Evolutionary conservation across 1,140 invertebrate species (phyloP), one percentile per base, ranked within the genome.

Genomic region (Megalonaias nervosa): DNA sequence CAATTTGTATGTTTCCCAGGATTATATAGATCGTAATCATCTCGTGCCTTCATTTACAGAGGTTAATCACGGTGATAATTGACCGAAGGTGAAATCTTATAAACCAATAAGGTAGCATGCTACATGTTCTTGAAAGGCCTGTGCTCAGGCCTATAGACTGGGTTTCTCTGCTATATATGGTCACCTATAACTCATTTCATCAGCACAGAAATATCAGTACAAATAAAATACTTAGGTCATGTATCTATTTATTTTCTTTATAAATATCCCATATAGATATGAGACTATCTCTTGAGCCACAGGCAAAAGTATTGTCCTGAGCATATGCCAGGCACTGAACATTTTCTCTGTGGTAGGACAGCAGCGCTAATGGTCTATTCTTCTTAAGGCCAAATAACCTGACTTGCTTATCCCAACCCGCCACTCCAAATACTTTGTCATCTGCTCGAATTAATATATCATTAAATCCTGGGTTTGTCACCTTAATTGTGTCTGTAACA

Each of bases 361-460:
- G 90, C 76, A 96, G 94, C 14, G 94, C 95, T 67, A 97, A 86
- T 5, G 94, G 93, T 67, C 94, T 92, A 15, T 96, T 87, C 73
- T 93, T 94, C 87, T 95, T 95, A 93, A 94, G 95, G 11, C 95
- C 94, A 88, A 94, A 96, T 79, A 96, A 92, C 84, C 95, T 91
- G 62, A 96, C 92, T 67, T 93, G 92, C 9, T 93, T 93, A 86
- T 97, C 95, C 94, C 94, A 96, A 26, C 95, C 94, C 58, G 93
- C 95, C 31, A 93, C 92, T 26, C 93, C 93, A 85, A 96, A 94
- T 12, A 97, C 93, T 89, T 94, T 95, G 16, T 93, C 92, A 91
- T 96, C 95, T 0, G 90, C 84, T 73, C 95, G 92, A 67, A 95
- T 93, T 77, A 92, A 92, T n/a, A 96, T 90, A 80, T 92, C 92